Conservation (phyloP, 1,140 invertebrate genomes). For the Belonocnema kinseyi region DNA sequence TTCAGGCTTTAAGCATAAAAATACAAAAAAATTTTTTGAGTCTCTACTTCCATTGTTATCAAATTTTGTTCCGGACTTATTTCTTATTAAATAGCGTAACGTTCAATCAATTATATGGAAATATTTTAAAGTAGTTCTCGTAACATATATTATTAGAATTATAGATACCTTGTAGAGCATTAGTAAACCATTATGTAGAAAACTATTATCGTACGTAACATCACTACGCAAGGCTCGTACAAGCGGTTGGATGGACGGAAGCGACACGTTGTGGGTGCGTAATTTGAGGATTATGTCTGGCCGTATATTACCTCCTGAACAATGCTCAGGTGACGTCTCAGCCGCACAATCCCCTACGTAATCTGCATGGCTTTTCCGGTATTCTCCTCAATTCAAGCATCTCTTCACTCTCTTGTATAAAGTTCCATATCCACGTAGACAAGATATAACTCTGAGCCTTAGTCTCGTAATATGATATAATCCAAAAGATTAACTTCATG, state of each 20-base stretch:
- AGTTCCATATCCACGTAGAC: conserved; percentile 9
- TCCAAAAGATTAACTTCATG: conserved; percentile 49
- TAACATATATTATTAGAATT: background rate
- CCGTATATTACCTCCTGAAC: conserved; percentile 59
- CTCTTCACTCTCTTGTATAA: background rate
- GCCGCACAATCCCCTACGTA: conserved; percentile 63
- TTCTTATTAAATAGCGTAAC: too few relatives aligned
- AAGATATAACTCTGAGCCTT: conserved; percentile 41
- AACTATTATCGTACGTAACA: conserved; percentile 53
- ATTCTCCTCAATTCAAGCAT: conserved; percentile 43
- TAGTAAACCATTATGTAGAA: conserved; percentile 59
- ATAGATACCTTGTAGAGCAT: conserved; percentile 49
- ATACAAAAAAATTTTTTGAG: too few relatives aligned
- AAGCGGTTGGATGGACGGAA: conserved; percentile 46
- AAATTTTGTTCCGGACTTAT: too few relatives aligned
- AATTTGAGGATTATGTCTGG: conserved; percentile 63
- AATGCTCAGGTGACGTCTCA: conserved; percentile 54
- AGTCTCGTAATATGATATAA: conserved; percentile 44
- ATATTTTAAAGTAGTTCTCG: background rate
- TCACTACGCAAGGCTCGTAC: conserved; percentile 5
- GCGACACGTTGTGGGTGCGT: conserved; percentile 52
- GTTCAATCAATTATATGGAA: background rate
- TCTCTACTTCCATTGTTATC: too few relatives aligned
- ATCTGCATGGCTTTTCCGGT: conserved; percentile 61
- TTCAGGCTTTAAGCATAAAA: too few relatives aligned